These are phyloP conservation scores for Drosophila demipolita DNA, from an alignment of 2,888 invertebrate genomes.

Conservation along the genomic window DNA sequence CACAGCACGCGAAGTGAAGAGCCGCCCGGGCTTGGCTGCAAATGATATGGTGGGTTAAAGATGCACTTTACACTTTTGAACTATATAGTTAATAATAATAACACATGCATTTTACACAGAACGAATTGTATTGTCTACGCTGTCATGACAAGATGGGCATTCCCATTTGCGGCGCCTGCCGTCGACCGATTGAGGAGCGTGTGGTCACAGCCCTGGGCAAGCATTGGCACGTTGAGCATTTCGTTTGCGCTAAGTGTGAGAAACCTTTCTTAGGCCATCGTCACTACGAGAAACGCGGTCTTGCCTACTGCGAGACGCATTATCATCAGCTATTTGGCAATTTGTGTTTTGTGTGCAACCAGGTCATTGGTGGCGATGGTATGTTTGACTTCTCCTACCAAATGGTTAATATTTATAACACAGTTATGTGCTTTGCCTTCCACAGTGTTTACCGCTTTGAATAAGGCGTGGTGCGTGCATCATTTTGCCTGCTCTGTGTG, in stretches of 20 bases:
- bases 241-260: slow-evolving; percentile 99
- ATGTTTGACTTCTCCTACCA: slow-evolving; percentile 79
- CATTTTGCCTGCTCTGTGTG: slow-evolving; percentile 99
- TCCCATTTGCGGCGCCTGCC: slow-evolving; percentile 99
- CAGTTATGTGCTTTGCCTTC: neutral
- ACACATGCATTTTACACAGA: slow-evolving; percentile 85
- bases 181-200: slow-evolving; percentile 99
- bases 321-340: slow-evolving; percentile 99
- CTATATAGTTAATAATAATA: neutral
- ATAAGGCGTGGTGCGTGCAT: slow-evolving; percentile 99
- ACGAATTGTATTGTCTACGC: slow-evolving; percentile 98
- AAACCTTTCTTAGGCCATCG: slow-evolving; percentile 99
- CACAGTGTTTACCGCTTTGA: slow-evolving; percentile 97
- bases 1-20: slow-evolving; percentile 97
- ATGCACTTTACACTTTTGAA: neutral
- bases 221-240: slow-evolving; percentile 99
- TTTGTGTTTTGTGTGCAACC: slow-evolving; percentile 99
- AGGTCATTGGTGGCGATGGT: slow-evolving; percentile 99
- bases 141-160: slow-evolving; percentile 99
- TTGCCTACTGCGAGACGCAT: slow-evolving; percentile 99
- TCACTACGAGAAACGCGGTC: slow-evolving; percentile 98
- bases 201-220: slow-evolving; percentile 99
- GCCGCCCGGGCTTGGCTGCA: slow-evolving; percentile 94
- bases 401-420: neutral
- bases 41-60: slow-evolving; percentile 90